A percentile compares a stretch with the other conserved stretches of the same genome.
Evolutionary conservation across 2,113 vertebrate genomes (phyloP).

Genomic region (Ochotona curzoniae): DNA sequence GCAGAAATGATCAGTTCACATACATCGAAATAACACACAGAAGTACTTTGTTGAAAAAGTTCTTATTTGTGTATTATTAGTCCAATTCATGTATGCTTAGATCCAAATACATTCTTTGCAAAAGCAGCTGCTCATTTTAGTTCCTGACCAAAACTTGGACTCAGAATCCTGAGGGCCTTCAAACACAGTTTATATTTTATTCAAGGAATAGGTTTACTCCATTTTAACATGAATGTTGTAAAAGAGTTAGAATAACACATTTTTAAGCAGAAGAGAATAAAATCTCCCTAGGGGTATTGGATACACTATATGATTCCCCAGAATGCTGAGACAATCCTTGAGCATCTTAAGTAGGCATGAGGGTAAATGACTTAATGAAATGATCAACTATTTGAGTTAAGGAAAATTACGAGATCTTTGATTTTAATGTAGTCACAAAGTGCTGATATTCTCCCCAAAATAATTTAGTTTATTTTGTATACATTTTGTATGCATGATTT

Average conservation of each 20-base stretch:
- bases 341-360: neutral
- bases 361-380: neutral
- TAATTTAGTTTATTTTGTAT: conserved; percentile 40
- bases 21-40: neutral
- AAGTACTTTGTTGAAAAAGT: neutral
- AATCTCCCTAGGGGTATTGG: neutral
- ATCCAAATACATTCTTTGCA: neutral
- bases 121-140: neutral
- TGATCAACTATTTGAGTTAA: conserved; percentile 6
- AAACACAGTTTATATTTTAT: neutral
- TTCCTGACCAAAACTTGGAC: neutral
- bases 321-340: neutral
- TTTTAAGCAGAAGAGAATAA: neutral
- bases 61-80: neutral
- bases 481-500: neutral
- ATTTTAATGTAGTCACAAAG: neutral
- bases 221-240: neutral
- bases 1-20: neutral
- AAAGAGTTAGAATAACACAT: neutral
- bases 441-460: neutral
- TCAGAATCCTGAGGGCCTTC: neutral
- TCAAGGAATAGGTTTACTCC: neutral
- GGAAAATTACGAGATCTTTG: neutral
- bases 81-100: neutral
- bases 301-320: neutral